These are phyloP conservation scores for Gopherus flavomarginatus DNA, from an alignment of 2,113 vertebrate species.

Conservation along the genomic window DNA sequence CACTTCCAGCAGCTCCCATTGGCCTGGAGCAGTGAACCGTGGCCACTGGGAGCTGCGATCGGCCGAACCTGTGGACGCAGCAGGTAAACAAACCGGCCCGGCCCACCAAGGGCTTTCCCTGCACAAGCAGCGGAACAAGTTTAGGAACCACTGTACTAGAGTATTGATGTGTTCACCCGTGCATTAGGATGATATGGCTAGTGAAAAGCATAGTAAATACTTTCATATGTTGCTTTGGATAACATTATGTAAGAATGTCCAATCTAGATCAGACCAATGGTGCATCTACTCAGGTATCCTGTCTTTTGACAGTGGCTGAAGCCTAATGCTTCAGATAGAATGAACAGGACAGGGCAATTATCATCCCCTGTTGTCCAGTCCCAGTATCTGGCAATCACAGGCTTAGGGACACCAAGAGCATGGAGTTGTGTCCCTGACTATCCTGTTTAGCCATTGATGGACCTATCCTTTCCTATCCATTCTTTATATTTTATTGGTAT, in stretches of 20 bases:
- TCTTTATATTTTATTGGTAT: slow-evolving; percentile 10
- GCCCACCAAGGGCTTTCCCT: too few species aligned
- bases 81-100: too few species aligned
- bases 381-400: neutral
- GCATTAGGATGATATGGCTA: neutral
- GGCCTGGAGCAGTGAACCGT: too few species aligned
- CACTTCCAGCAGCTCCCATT: too few species aligned
- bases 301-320: neutral
- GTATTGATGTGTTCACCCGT: neutral
- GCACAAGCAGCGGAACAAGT: too few species aligned
- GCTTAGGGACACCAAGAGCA: neutral
- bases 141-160: neutral
- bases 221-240: neutral
- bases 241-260: neutral
- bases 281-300: neutral
- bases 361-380: neutral
- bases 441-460: neutral
- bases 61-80: too few species aligned
- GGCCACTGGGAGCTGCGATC: too few species aligned
- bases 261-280: neutral
- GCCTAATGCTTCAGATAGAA: neutral
- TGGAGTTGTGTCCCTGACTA: neutral
- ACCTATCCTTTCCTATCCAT: neutral
- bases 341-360: neutral
- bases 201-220: neutral